These are phyloP conservation scores for Eilema depressum DNA, from an alignment of 2,888 invertebrate genomes.

Conservation along the genomic window DNA sequence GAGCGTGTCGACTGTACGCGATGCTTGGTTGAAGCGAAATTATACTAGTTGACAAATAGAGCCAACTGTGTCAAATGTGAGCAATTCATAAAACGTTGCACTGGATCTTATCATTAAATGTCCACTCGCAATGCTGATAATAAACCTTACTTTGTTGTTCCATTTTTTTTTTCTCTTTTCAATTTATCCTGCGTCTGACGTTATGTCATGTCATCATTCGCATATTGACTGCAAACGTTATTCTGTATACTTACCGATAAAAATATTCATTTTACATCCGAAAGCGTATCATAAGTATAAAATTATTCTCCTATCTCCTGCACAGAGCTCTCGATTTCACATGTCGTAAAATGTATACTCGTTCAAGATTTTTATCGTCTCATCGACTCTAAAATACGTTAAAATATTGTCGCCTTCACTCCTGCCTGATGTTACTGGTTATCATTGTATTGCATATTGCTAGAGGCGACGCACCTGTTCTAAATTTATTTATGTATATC, in stretches of 20 bases:
- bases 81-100: slow-evolving; percentile 70
- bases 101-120: slow-evolving; percentile 69
- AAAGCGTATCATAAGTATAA: slow-evolving; percentile 66
- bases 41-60: slow-evolving; percentile 75
- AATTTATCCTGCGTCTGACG: slow-evolving; percentile 22
- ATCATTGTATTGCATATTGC: slow-evolving; percentile 68
- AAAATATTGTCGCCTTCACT: slow-evolving; percentile 59
- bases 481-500: slow-evolving; percentile 67
- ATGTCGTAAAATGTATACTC: slow-evolving; percentile 73
- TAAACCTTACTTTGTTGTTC: slow-evolving; percentile 53
- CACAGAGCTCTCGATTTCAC: slow-evolving; percentile 68
- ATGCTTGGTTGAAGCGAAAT: slow-evolving; percentile 62
- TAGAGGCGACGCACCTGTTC: slow-evolving; percentile 71
- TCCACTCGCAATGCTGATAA: slow-evolving; percentile 57
- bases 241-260: slow-evolving; percentile 58
- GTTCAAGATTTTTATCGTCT: slow-evolving; percentile 67
- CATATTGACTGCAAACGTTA: slow-evolving; percentile 60
- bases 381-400: slow-evolving; percentile 63
- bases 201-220: slow-evolving; percentile 50
- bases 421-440: slow-evolving; percentile 57
- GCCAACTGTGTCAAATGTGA: slow-evolving; percentile 54
- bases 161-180: slow-evolving; percentile 54
- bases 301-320: slow-evolving; percentile 67
- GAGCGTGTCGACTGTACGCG: slow-evolving; percentile 31
- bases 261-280: slow-evolving; percentile 66